Evolutionary conservation across 1,140 invertebrate species (phyloP).

Genomic region (silkworm (Bombyx mori)): ASM3026992v2 NC_085126.1:4068001-4068500

Average conservation of each 20-base stretch:
- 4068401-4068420: constrained; percentile 12
- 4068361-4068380: background rate
- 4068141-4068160: constrained; percentile 6
- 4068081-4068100: constrained; percentile 1
- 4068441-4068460: background rate
- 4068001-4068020: background rate
- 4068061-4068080: constrained; percentile 1
- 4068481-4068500: background rate
- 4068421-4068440: constrained; percentile 6
- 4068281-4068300: constrained; percentile 4
- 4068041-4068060: constrained; percentile 2
- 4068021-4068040: background rate
- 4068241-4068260: constrained; percentile 5
- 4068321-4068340: constrained; percentile 10
- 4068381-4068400: constrained; percentile 14
- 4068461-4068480: constrained; percentile 3
- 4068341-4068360: constrained; percentile 3
- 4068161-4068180: constrained; percentile 7
- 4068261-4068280: background rate
- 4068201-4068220: constrained; percentile 7
- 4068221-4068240: constrained; percentile 10
- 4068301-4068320: constrained; percentile 11
- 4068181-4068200: background rate
- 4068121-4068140: constrained; percentile 1
- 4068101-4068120: background rate